These are phyloP conservation scores for Sorex araneus DNA, from an alignment of 2,113 vertebrate species.

Conservation along the genomic window DNA sequence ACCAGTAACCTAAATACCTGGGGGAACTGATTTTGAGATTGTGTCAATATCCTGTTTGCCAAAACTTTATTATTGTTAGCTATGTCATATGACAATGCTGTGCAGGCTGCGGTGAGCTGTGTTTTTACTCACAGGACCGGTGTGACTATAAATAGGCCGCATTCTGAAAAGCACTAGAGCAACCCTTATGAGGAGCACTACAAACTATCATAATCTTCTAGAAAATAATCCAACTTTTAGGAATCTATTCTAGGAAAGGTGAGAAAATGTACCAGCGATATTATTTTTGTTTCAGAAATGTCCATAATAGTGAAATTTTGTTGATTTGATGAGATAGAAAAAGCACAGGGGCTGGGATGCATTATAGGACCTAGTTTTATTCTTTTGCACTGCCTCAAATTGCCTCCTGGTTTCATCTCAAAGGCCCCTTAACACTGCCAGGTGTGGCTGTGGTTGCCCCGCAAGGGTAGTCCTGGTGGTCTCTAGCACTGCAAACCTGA, in stretches of 20 bases:
- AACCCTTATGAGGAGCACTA: background rate
- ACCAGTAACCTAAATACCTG: background rate
- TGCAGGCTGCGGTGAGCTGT: background rate
- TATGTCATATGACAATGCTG: slow-evolving; percentile 21
- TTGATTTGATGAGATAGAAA: too few relatives aligned
- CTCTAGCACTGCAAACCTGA: too few relatives aligned
- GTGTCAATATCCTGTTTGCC: slow-evolving; percentile 36
- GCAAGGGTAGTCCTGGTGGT: too few relatives aligned
- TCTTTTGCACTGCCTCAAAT: too few relatives aligned
- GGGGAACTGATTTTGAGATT: slow-evolving; percentile 54
- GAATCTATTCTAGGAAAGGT: slow-evolving; percentile 32
- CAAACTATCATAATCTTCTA: slow-evolving; percentile 20
- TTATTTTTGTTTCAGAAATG: slow-evolving; percentile 47
- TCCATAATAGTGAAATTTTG: slow-evolving; percentile 33
- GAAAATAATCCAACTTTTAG: slow-evolving; percentile 19
- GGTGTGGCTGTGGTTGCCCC: too few relatives aligned
- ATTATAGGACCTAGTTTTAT: too few relatives aligned
- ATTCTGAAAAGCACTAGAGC: background rate
- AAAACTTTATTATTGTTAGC: background rate
- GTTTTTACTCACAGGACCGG: background rate
- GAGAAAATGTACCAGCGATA: slow-evolving; percentile 3
- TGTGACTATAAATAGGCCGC: background rate
- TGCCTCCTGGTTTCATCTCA: too few relatives aligned
- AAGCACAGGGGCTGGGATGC: too few relatives aligned
- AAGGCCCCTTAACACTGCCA: too few relatives aligned